Evolutionary conservation across 2,888 invertebrate species (phyloP), one percentile per base, ranked within the genome.

Genomic region (Prosapia bicincta): DNA sequence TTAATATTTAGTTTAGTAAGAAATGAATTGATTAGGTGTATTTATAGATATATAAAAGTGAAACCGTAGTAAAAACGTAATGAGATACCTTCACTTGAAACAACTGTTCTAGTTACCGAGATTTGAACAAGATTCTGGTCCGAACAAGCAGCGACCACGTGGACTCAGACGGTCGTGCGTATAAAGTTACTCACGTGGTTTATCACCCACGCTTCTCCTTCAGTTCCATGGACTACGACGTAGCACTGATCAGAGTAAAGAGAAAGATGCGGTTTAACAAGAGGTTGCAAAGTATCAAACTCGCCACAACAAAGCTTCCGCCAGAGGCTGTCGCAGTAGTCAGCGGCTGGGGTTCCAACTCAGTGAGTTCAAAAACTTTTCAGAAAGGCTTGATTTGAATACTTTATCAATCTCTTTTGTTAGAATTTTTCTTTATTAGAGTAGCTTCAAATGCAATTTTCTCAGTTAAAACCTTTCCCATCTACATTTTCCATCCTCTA

Each of bases 171-270:
- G 71, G 71, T 0, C 7, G 26, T n/a, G 15, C n/a, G 23, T 71
- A 54, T 20, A 43, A 28, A 13, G 26, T 71, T 15, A 26, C 15
- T 26, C 9, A 26, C n/a, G 20, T 54, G 25, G 15, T 71, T 1
- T 20, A 25, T 20, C 71, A 71, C n/a, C 71, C 71, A 1, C 43
- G n/a, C 54, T 71, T 71, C 71, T 26, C 54, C 71, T 71, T 71
- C 71, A 71, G 26, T 26, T 26, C 32, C 23, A 71, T 71, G 71
- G 28, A 26, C 25, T 54, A 38, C 65, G 71, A 71, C 54, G 71
- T 71, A 28, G 71, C 71, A 2, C 65, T 71, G 54, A 54, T 71
- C 2, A 23, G 13, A 28, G 26, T 71, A 13, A 54, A 26, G 71
- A 23, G 71, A 26, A 54, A 13, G 2, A 6, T 54, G 54, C n/a